phyloP scores from a whole-genome alignment of 2,113 vertebrate genomes.

The Bettongia penicillata region DNA sequence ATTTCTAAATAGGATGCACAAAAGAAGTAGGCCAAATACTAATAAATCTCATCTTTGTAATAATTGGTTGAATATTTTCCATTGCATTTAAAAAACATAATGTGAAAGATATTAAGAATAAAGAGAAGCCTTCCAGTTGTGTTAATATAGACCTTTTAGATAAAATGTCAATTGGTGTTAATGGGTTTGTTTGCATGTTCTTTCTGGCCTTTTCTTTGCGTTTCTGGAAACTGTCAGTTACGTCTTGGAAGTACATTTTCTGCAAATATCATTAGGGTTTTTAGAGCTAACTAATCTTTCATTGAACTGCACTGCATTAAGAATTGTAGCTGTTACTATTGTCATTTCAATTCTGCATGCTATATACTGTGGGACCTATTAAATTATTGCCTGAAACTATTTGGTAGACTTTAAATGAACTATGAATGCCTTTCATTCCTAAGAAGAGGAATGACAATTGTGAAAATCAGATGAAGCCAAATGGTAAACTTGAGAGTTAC shows the following conservation, averaged over 20 bases:
- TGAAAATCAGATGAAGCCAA: background rate
- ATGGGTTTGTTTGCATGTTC: constrained; percentile 28
- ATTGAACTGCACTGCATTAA: constrained; percentile 69
- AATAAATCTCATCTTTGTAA: background rate
- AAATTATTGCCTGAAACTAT: constrained; percentile 66
- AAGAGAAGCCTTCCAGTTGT: background rate
- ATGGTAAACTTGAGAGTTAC: background rate
- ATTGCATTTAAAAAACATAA: background rate
- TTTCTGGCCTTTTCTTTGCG: constrained; percentile 43
- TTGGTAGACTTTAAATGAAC: constrained; percentile 56
- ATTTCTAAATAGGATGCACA: background rate
- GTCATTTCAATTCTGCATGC: constrained; percentile 71
- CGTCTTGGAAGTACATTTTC: constrained; percentile 60
- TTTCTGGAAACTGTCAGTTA: constrained; percentile 45
- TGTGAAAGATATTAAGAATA: background rate
- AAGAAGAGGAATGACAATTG: background rate
- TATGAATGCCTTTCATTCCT: constrained; percentile 50
- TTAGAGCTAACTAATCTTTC: constrained; percentile 68
- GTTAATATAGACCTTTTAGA: constrained; percentile 15
- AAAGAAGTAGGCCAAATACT: background rate
- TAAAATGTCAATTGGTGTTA: constrained; percentile 18
- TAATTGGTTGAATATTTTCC: constrained; percentile 14
- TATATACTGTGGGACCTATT: constrained; percentile 54
- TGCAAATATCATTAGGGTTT: constrained; percentile 67
- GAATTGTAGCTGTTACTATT: constrained; percentile 70